Conservation (phyloP, 92 coral and sea anemone species). For the Epizoanthus rinbou region DNA sequence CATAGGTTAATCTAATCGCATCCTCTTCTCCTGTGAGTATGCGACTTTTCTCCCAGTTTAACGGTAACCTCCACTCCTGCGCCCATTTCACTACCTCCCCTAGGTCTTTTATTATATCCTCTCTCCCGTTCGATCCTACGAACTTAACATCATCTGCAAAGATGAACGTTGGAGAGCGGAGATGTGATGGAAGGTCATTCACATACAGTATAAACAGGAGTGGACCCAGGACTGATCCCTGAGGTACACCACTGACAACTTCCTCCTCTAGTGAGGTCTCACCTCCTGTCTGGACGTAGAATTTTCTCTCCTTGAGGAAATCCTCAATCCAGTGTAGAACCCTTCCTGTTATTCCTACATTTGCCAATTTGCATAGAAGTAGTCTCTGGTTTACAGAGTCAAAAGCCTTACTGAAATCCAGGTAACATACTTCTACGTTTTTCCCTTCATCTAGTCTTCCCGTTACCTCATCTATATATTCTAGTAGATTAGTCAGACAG, state of each 20-base stretch:
- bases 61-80: background rate
- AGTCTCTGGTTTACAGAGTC: conserved; percentile 3
- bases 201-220: too few relatives aligned
- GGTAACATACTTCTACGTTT: too few relatives aligned
- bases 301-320: conserved; percentile 1
- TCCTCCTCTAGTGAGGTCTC: conserved; percentile 8
- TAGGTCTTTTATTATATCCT: background rate
- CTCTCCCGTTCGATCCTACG: background rate
- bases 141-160: too few relatives aligned
- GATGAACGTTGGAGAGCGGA: conserved; percentile 5
- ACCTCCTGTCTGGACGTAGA: conserved; percentile 11
- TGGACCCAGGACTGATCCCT: too few relatives aligned
- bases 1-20: background rate
- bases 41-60: background rate
- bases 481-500: background rate
- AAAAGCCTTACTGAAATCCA: conserved; percentile 4
- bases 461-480: too few relatives aligned
- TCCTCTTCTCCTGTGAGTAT: background rate
- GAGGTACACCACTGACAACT: too few relatives aligned
- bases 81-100: background rate
- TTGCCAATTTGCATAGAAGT: background rate
- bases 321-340: background rate
- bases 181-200: conserved; percentile 10
- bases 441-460: too few relatives aligned
- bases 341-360: background rate